Percentiles rank a stretch among this genome's conserved stretches.
Evolutionary conservation across 2,113 vertebrate genomes (phyloP).

Genomic region (Austrofundulus limnaeus): DNA sequence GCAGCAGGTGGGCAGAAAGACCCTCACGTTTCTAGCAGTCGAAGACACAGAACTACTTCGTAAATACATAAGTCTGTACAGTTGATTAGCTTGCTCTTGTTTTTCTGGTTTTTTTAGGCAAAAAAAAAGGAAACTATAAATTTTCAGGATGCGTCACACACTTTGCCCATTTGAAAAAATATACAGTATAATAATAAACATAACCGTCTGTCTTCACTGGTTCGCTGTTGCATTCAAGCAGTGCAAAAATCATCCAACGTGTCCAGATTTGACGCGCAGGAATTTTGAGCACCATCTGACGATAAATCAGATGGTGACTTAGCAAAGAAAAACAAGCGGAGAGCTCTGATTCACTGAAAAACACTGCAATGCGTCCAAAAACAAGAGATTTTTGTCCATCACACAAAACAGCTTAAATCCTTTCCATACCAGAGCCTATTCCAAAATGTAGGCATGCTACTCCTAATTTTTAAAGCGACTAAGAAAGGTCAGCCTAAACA

Average conservation of each 20-base stretch:
- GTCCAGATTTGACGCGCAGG: background rate
- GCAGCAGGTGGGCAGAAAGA: background rate
- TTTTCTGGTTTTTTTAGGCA: background rate
- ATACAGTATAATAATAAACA: background rate
- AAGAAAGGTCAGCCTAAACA: background rate
- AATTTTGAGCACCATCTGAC: constrained; percentile 16
- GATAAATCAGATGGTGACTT: constrained; percentile 38
- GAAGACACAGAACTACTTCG: constrained; percentile 4
- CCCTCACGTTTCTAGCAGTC: background rate
- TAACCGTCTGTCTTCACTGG: background rate
- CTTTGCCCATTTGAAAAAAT: background rate
- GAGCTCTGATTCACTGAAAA: constrained; percentile 35
- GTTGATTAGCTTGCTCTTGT: background rate
- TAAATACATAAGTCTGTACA: constrained; percentile 1
- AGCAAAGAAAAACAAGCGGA: constrained; percentile 34
- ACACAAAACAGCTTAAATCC: constrained; percentile 24
- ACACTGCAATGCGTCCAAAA: constrained; percentile 20
- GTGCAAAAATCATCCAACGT: background rate
- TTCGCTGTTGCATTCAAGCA: background rate
- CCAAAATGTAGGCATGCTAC: constrained; percentile 11
- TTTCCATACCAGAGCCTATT: constrained; percentile 5
- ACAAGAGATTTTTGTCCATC: constrained; percentile 6
- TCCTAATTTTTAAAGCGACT: constrained; percentile 5
- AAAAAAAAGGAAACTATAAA: no score
- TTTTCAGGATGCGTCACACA: background rate